Evolutionary conservation across 2,113 vertebrate genomes (phyloP), one percentile per base, ranked within the genome.

Genomic region (Prunella fulvescens): DNA sequence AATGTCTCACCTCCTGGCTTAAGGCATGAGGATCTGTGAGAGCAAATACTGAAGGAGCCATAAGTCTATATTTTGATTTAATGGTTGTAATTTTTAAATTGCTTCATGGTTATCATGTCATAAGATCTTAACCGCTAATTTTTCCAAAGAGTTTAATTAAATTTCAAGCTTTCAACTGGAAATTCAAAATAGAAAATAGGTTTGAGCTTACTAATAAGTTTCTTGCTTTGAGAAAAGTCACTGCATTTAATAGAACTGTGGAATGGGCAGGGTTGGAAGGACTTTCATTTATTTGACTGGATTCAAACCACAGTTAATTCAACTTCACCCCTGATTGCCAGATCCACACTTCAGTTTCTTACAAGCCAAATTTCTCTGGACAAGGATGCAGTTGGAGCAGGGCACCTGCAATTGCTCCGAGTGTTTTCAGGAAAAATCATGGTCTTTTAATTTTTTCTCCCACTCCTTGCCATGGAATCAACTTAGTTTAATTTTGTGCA

Each of bases 141-240:
- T 94, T 92, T 73, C 73, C 51, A 31, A 19, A 57, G 60, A 45
- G 29, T 66, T 95, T 91, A 88, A 90, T 92, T 80, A 72, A 69
- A n/a, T 57, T 77, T 54, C 16, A 45, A 31, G 50, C 67, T 94
- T 92, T 88, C 76, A 73, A 31, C 31, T 88, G 42, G 39, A 80
- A 93, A 83, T 39, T 61, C 28, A 13, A 64, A 70, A 40, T 40
- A 56, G 54, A 74, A 89, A 84, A 69, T 50, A 37, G 12, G 17
- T 44, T 77, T 58, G 64, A 58, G 28, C 15, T 86, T 70, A 47
- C 10, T 76, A 5, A 22, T 51, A 58, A 66, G 37, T 56, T 95
- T 58, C 31, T 14, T 45, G 15, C 37, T 72, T 56, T 62, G 70
- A 56, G 48, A 37, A 26, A 69, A 84, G 56, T 33, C 0, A 4